Base-by-base conservation (phyloP, 2,113 vertebrate genomes). In the Polypterus senegalus region DNA sequence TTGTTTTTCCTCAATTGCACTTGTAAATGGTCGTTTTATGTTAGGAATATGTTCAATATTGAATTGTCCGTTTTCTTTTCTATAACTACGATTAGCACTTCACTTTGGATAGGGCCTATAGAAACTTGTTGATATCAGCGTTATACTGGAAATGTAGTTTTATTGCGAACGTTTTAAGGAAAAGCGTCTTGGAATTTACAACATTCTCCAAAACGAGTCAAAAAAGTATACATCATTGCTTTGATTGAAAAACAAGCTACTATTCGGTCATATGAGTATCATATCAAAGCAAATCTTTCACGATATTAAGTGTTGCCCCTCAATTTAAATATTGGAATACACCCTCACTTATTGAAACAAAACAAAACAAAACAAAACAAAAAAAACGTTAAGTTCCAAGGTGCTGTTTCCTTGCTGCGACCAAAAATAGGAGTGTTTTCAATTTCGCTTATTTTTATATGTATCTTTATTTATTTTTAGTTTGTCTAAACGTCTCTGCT, bases 1-100 rank as follows among this genome's bases (percentile, higher is more conserved):
- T 77, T 70, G 67, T 77, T 84, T 65, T 62, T 75, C 71, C 79
- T 80, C 69, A 76, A 88, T 89, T 86, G 91, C 88, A 91, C 90
- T 91, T 88, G 86, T 81, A 72, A 79, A 67, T 70, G 59, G 74
- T 73, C 76, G 68, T 63, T 70, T 60, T 75, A 67, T 73, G 80
- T 86, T 83, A 81, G 76, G 77, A 82, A 78, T 89, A 81, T 86
- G 71, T 75, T 82, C 76, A 74, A 64, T 69, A 66, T 86, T 79
- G 61, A 66, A 65, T 63, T 72, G 72, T 76, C 4, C 63, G 67
- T 77, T 60, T 77, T 75, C 67, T 79, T 72, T 86, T 88, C 76
- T 74, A 82, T 86, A 71, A 71, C 72, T 80, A 89, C 86, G 81
- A 87, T 79, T 89, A 91, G 89, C 89, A 90, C 90, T 93, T 93